Conservation (phyloP, 2,113 vertebrate genomes). For the Nothobranchius kuhntae region DNA sequence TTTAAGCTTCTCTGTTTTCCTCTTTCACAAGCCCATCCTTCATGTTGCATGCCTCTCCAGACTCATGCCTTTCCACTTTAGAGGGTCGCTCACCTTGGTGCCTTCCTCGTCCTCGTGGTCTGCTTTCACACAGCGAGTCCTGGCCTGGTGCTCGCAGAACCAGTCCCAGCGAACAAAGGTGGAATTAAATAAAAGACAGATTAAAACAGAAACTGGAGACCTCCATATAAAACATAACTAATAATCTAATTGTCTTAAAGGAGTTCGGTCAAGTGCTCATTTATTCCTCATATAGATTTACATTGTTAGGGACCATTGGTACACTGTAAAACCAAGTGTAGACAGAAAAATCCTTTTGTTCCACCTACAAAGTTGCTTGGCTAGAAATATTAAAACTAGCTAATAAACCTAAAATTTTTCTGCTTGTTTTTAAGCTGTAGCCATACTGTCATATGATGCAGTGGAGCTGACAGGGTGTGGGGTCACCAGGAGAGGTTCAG, state of each 20-base stretch:
- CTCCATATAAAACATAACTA: no score
- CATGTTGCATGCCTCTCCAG: slow-evolving; percentile 36
- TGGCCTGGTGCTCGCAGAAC: slow-evolving; percentile 53
- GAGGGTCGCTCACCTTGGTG: slow-evolving; percentile 59
- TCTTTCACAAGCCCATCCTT: slow-evolving; percentile 35
- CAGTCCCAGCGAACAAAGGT: not conserved
- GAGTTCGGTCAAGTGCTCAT: slow-evolving; percentile 13
- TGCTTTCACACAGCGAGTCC: slow-evolving; percentile 45
- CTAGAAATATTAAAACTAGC: no score
- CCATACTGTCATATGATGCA: no score
- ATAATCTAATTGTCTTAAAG: not conserved
- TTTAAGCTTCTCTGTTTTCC: slow-evolving; percentile 45
- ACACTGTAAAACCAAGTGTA: not conserved
- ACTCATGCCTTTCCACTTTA: slow-evolving; percentile 33
- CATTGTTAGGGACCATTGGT: not conserved
- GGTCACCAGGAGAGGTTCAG: no score
- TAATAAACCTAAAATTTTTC: no score
- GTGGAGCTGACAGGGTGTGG: no score
- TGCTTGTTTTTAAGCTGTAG: no score
- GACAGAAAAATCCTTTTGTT: not conserved
- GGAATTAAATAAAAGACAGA: slow-evolving; percentile 5
- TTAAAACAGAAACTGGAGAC: no score
- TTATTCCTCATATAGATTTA: slow-evolving; percentile 15
- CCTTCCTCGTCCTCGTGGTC: slow-evolving; percentile 42
- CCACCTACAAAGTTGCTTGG: not conserved